Percentiles rank a stretch among this genome's conserved stretches.
These are phyloP conservation scores for Rhinogobio ventralis DNA, from an alignment of 2,797 vertebrate genomes.

Conservation along the genomic window DNA sequence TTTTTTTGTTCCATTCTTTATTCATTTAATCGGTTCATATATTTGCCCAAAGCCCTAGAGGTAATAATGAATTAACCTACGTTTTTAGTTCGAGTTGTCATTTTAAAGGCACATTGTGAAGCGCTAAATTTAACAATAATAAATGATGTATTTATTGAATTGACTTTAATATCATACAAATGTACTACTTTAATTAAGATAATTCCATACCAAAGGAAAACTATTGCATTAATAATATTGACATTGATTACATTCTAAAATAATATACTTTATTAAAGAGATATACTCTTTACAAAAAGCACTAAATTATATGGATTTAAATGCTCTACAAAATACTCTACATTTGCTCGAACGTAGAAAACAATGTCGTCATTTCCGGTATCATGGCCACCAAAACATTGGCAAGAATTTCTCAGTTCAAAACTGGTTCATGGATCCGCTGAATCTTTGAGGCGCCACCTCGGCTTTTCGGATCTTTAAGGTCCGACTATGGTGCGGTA, in stretches of 20 bases:
- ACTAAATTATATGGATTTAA: background rate
- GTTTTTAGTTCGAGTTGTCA: background rate
- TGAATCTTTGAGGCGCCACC: background rate
- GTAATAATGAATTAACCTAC: background rate
- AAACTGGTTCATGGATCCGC: background rate
- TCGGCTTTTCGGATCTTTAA: conserved; percentile 8
- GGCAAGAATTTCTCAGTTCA: background rate
- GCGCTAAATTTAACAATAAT: background rate
- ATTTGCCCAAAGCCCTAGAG: background rate
- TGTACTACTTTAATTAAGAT: background rate
- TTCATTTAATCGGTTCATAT: background rate
- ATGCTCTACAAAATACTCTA: background rate
- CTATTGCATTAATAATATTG: background rate
- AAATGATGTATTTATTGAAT: background rate
- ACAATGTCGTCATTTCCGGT: conserved; percentile 54
- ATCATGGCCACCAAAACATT: conserved; percentile 68
- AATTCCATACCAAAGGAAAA: background rate
- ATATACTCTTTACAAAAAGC: background rate
- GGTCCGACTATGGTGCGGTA: background rate
- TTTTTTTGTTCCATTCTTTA: too few relatives aligned
- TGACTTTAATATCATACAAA: background rate
- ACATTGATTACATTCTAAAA: background rate
- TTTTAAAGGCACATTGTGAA: background rate
- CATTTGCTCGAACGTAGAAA: background rate
- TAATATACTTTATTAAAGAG: background rate